Percentiles rank a stretch among this genome's conserved stretches.
Evolutionary conservation across 1,140 invertebrate genomes (phyloP).

Genomic region (Trissolcus basalis): DNA sequence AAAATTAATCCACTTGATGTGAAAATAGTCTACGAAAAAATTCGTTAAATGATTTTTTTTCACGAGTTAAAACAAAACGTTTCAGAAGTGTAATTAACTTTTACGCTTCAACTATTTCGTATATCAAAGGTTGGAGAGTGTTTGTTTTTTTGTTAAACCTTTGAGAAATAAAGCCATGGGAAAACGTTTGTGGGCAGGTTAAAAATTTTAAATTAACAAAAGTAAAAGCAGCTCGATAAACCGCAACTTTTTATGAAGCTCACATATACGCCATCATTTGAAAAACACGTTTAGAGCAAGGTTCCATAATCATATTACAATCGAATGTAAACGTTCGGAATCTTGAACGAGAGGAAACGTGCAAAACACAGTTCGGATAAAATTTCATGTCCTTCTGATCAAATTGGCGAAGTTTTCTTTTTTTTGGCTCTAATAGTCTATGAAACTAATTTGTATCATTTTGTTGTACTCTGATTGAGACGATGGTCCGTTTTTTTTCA

Average conservation of each 20-base stretch:
- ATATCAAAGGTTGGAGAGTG: too few species aligned
- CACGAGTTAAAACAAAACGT: neutral
- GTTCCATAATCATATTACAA: constrained; percentile 23
- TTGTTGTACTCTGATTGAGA: too few species aligned
- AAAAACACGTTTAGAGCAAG: constrained; percentile 1
- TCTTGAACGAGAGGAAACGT: too few species aligned
- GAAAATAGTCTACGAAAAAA: too few species aligned
- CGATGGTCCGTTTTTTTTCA: constrained; percentile 12
- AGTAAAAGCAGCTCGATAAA: constrained; percentile 8
- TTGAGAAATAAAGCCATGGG: neutral
- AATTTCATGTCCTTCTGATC: too few species aligned
- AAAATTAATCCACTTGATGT: too few species aligned
- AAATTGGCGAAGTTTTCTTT: neutral
- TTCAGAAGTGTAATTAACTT: constrained; percentile 14
- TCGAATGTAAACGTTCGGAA: neutral
- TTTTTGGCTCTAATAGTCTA: too few species aligned
- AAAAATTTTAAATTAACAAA: constrained; percentile 36
- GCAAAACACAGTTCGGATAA: too few species aligned
- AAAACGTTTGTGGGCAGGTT: neutral
- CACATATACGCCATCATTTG: constrained; percentile 4
- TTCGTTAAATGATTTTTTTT: too few species aligned
- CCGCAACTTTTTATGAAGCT: neutral
- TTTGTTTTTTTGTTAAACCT: neutral
- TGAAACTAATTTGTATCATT: constrained; percentile 9
- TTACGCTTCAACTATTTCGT: constrained; percentile 5